Evolutionary conservation across 30 jellyfish, hydroid and myxozoan species (phyloP), one percentile per base, ranked within the genome.

Genomic region (Nemopilema nomurai): DNA sequence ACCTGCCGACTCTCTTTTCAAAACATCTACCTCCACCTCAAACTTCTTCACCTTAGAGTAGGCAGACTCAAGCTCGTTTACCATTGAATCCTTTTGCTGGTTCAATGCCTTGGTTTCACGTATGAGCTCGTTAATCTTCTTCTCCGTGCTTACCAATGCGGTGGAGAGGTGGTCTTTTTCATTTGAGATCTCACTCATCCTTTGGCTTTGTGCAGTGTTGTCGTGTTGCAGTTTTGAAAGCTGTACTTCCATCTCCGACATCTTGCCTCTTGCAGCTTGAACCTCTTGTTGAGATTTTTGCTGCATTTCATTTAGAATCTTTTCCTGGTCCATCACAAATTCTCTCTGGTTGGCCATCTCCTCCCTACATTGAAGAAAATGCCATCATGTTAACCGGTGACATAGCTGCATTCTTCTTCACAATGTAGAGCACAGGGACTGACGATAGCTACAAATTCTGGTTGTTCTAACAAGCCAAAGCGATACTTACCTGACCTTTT

Each of bases 271-370:
- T 18, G 93, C 87, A 20, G 49, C 22, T 18, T 85, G 93, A 22
- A 85, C 83, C 33, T 85, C 93, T 16, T 85, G 93, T 24, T 75
- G 79, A 51, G 88, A 77, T 68, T 75, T 85, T 63, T 85, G 93
- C 70, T 76, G 70, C 69, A 65, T 41, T 64, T 85, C 88, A 49
- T 32, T 62, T 21, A 85, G 69, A 17, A 73, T 64, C 63, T 76
- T 85, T 68, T 85, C 93, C 28, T 53, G 51, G 74, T 65, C 69
- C 21, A 76, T 4, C 52, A 85, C 73, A 51, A 74, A 74, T 49
- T 74, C 93, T 76, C 93, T 85, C 69, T 85, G 93, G 50, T 50
- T 75, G 18, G 93, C 87, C 63, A 85, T 50, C 67, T 85, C 93
- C 41, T 85, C 88, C 77, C 93, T 85, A 41, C 13, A 41, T 41